Evolutionary conservation across 2,113 vertebrate species (phyloP), one percentile per base, ranked within the genome.

Genomic region (Holacanthus passer): DNA sequence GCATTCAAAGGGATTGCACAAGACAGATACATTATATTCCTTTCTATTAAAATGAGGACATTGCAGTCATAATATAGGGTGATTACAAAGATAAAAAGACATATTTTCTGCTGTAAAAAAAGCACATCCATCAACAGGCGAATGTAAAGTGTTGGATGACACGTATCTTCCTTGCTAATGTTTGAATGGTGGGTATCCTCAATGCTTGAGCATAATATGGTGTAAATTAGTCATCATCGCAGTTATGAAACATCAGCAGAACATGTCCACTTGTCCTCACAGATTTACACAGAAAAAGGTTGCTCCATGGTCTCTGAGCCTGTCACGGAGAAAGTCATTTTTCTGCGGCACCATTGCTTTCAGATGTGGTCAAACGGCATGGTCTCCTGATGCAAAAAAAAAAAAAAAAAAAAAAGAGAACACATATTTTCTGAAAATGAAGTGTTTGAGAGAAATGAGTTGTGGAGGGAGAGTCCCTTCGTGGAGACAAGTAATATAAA

Each of bases 381-480:
- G 59, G 79, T 71, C 82, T 87, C 71, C 71, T 86, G 82, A 88
- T 87, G 81, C 62, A 87, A 88, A 91, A 82, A 72, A 79, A 87
- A 91, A 82, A 68, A 79, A 85, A 87, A 91, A 82, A 72, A 81
- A 77, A 91, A 82, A 72, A 81, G 75, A 77, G 63, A 84, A 79
- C 89, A 90, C 67, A 80, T 70, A 56, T 89, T 87, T 92, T 93
- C 81, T 73, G 76, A 93, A 93, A 94, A 94, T 92, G 92, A 94
- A 92, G 91, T 94, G 94, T 94, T 93, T 93, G 88, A 94, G 94
- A 95, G 92, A 94, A 96, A 96, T 94, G 92, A 89, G 72, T 89
- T 85, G 86, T 31, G 60, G 88, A 77, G 88, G 94, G 91, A 85
- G 89, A 87, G 89, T 91, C 92, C 93, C 94, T 82, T 92, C 82